Conservation (phyloP, 2,888 invertebrate genomes). For the Netelia melanura region DNA sequence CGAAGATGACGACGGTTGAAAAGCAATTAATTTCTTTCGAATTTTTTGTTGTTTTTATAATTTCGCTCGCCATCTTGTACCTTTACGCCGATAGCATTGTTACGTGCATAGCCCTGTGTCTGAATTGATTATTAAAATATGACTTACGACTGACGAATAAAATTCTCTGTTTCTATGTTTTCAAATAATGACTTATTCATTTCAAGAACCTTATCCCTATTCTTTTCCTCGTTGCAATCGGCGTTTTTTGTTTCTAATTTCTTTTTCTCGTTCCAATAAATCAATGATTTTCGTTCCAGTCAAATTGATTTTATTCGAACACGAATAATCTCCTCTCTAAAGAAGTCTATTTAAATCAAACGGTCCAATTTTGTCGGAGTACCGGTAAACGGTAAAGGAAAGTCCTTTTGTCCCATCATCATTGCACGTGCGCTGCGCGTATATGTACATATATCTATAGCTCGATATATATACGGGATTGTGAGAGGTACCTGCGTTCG, state of each 20-base stretch:
- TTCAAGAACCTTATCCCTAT: slow-evolving; percentile 34
- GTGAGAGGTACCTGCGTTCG: slow-evolving; percentile 57
- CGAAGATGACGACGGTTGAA: slow-evolving; percentile 13
- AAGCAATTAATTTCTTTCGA: slow-evolving; percentile 18
- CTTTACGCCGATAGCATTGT: slow-evolving; percentile 54
- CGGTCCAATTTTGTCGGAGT: not conserved
- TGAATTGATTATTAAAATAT: slow-evolving; percentile 68
- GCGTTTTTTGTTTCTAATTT: too few species aligned
- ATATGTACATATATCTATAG: slow-evolving; percentile 1
- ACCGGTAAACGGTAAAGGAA: not conserved
- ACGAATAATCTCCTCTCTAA: not conserved
- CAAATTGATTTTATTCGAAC: not conserved
- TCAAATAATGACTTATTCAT: slow-evolving; percentile 65
- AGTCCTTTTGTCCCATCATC: slow-evolving; percentile 41
- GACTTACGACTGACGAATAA: slow-evolving; percentile 75
- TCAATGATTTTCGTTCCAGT: not conserved
- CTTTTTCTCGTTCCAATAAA: too few species aligned
- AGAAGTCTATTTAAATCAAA: slow-evolving; percentile 16
- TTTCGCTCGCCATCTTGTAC: slow-evolving; percentile 37
- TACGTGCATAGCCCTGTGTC: slow-evolving; percentile 58
- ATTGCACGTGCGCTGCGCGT: not conserved
- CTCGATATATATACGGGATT: not conserved
- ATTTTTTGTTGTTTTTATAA: slow-evolving; percentile 33
- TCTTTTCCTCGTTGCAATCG: too few species aligned
- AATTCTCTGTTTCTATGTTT: slow-evolving; percentile 74